Conservation (phyloP, 2,888 invertebrate genomes). For the Apotomis capreana region DNA sequence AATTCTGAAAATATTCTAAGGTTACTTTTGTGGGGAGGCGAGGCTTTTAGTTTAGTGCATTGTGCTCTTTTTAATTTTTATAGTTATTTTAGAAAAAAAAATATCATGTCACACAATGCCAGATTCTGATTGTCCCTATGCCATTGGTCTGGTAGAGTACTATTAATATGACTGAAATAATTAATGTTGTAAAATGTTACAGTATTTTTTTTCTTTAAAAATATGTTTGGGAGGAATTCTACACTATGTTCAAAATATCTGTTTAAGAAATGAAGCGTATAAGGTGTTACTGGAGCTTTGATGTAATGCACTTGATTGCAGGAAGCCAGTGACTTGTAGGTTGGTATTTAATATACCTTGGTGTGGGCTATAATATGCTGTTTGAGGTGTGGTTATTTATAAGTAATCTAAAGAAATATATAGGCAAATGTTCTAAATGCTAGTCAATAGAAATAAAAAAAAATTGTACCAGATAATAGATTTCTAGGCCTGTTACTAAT, state of each 20-base stretch:
- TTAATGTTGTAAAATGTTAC: too few relatives aligned
- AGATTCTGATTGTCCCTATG: too few relatives aligned
- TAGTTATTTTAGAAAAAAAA: too few relatives aligned
- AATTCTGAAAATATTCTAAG: too few relatives aligned
- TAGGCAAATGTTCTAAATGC: background rate
- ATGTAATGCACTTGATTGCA: slow-evolving; percentile 15
- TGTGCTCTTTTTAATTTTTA: too few relatives aligned
- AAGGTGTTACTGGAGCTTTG: slow-evolving; percentile 25
- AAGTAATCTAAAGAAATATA: background rate
- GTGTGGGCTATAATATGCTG: background rate
- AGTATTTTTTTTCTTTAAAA: too few relatives aligned
- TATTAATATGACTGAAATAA: too few relatives aligned
- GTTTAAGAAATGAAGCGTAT: slow-evolving; percentile 18
- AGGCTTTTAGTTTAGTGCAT: too few relatives aligned
- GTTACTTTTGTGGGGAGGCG: too few relatives aligned
- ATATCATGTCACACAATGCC: too few relatives aligned
- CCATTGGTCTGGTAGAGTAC: too few relatives aligned
- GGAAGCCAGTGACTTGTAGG: slow-evolving; percentile 1
- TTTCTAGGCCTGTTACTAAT: background rate
- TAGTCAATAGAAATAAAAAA: background rate
- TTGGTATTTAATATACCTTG: background rate
- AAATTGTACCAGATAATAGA: background rate
- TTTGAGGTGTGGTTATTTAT: background rate
- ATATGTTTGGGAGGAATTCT: background rate
- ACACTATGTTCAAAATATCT: slow-evolving; percentile 13